Conservation (phyloP, 2,888 invertebrate genomes). For the Harpagoxenus sublaevis region DNA sequence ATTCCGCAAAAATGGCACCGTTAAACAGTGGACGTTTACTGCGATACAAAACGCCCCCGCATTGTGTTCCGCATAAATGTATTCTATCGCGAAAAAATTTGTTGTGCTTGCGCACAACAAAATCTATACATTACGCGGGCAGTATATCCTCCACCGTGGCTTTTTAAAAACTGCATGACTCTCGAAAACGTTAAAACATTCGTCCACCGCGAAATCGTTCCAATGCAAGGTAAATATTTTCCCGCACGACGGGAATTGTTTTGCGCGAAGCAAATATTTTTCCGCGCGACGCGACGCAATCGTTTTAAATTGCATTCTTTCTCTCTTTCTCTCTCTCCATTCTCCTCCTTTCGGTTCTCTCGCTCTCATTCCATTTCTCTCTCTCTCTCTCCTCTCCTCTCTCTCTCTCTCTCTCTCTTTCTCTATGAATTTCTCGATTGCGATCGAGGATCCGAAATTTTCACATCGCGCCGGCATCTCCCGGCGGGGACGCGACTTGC, state of each 20-base stretch:
- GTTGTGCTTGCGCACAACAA: background rate
- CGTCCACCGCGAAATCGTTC: conserved; percentile 40
- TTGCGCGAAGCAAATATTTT: conserved; percentile 48
- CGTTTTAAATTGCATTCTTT: conserved; percentile 41
- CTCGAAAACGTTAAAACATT: conserved; percentile 32
- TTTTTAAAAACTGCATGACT: conserved; percentile 13
- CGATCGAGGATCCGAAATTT: conserved; percentile 10
- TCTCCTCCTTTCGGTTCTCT: background rate
- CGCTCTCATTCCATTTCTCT: background rate
- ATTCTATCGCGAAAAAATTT: background rate
- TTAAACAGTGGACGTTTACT: background rate
- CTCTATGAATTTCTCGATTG: conserved; percentile 9
- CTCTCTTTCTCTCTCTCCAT: background rate
- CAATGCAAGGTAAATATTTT: conserved; percentile 53
- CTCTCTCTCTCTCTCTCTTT: conserved; percentile 1
- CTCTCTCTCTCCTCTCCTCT: background rate
- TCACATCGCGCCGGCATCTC: conserved; percentile 58
- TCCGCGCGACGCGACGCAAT: conserved; percentile 39
- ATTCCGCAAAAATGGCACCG: background rate
- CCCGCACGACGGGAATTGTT: conserved; percentile 43
- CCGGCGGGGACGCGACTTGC: conserved; percentile 55
- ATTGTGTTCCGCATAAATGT: background rate
- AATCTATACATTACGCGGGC: conserved; percentile 28
- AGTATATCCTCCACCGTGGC: background rate
- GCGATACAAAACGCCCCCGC: background rate